Evolutionary conservation across 1,140 invertebrate species (phyloP), one percentile per base, ranked within the genome.

Genomic region (Lucilia sericata): DNA sequence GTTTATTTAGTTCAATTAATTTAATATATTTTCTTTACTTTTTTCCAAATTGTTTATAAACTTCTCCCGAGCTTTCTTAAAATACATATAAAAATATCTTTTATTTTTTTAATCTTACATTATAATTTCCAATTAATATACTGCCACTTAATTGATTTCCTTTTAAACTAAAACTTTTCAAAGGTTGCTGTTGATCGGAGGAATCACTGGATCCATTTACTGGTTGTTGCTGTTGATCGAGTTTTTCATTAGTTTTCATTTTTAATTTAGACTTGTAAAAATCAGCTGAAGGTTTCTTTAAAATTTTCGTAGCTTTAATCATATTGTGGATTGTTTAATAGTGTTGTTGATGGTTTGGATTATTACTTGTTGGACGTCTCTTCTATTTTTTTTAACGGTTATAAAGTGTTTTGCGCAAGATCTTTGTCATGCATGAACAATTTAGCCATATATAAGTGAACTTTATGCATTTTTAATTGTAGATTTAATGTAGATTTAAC

Each of bases 71-170:
- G 36, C 36, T 36, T 36, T 8, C 8, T n/a, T n/a, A n/a, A n/a
- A 30, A 30, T 30, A 30, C 42, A 3, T 8, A 30, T 42, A 0
- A 42, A 10, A 42, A 42, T 42, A 8, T 10, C 5, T 42, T 42
- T 42, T 60, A 75, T 36, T 83, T 49, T n/a, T 74, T 17, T 2
- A 74, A 42, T 75, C 87, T 94, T 93, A 96, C 96, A 87, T 95
- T 95, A 90, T 96, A 96, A 90, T 96, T 96, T 84, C 95, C 95
- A 47, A 96, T 93, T 85, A 96, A 95, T 83, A 96, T 96, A 91
- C 95, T 96, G 86, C 95, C 96, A 90, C 96, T 96, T 8, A 96
- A 91, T 85, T 94, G 93, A 91, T 96, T 96, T 85, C 95, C 94
- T 83, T 95, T 92, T 70, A 96, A 91, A 91, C 96, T 96, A 7